Evolutionary conservation across 2,888 invertebrate genomes (phyloP), one percentile per base, ranked within the genome.

Genomic region (Biston betularia): DNA sequence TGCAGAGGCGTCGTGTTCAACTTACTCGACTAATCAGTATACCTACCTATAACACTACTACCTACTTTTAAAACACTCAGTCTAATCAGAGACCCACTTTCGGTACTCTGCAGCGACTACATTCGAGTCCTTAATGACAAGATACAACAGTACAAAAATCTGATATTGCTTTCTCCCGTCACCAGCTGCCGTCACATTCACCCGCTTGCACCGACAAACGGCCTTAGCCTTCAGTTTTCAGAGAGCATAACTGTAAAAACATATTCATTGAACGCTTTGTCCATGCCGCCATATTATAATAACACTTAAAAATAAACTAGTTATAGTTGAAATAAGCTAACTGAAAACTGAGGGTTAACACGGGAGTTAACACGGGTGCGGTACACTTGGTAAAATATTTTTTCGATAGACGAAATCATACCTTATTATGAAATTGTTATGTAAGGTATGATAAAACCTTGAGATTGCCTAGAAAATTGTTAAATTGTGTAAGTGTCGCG

Each of bases 401-500:
- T 65, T 62, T 45, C 46, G 50, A 42, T 56, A 63, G 68, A 68
- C 72, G 58, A 66, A 69, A 63, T 65, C 60, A 35, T 70, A 70
- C 70, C 66, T 63, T 56, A 40, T 64, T 57, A 63, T 65, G 64
- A 76, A 75, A 72, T 34, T 65, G 74, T 71, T 57, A n/a, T n/a
- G n/a, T n/a, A 75, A 74, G 74, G 75, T 77, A 74, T 69, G 71
- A 75, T 49, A 15, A n/a, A 24, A 40, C 53, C 44, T 60, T 58
- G 64, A 45, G 40, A 24, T 38, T 48, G 54, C 54, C 54, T 54
- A 33, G 24, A 33, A n/a, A n/a, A 24, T 44, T 33, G 24, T 42
- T n/a, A 33, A 42, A 24, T 38, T 44, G 14, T 44, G 55, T 44
- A 12, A 38, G 10, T 7, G 45, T 5, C 38, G 49, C 10, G 8